phyloP scores from a whole-genome alignment of 2,888 invertebrate genomes.

The Drosophila neonasuta region DNA sequence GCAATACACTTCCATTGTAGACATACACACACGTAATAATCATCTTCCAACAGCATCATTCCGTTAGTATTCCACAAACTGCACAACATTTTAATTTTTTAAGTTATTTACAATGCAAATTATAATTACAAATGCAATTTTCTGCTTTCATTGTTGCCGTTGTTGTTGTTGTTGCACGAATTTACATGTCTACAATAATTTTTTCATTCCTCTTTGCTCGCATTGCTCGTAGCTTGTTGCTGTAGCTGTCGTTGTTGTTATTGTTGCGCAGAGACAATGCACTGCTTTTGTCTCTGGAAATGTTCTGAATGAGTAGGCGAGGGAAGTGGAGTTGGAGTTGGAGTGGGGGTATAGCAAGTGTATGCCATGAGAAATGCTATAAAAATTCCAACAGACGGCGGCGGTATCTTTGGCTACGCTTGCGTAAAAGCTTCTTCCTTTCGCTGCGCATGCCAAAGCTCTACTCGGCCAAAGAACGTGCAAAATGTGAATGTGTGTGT shows the following conservation, averaged over 20 bases:
- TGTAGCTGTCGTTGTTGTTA: constrained; percentile 23
- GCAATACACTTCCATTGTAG: constrained; percentile 6
- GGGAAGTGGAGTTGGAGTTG: neutral
- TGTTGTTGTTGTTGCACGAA: constrained; percentile 58
- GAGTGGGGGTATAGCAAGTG: constrained; percentile 29
- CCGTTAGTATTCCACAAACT: constrained; percentile 4
- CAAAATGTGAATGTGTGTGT: constrained; percentile 15
- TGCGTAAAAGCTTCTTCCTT: constrained; percentile 68
- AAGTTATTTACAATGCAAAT: constrained; percentile 53
- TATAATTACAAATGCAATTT: constrained; percentile 61
- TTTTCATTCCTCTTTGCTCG: constrained; percentile 19
- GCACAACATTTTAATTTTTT: constrained; percentile 34
- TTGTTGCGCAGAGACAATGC: constrained; percentile 62
- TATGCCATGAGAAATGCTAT: constrained; percentile 69
- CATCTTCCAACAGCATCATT: neutral
- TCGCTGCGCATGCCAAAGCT: constrained; percentile 70
- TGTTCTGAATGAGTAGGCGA: constrained; percentile 13
- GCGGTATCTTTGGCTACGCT: constrained; percentile 57
- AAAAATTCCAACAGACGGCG: constrained; percentile 60
- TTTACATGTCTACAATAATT: constrained; percentile 61
- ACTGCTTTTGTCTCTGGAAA: constrained; percentile 62
- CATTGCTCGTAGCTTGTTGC: neutral
- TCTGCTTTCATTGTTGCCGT: constrained; percentile 24
- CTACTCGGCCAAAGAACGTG: constrained; percentile 15
- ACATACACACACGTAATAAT: neutral